Base-by-base conservation (phyloP, 2,797 vertebrate genomes). In the Crocodylus rhombifer region DNA sequence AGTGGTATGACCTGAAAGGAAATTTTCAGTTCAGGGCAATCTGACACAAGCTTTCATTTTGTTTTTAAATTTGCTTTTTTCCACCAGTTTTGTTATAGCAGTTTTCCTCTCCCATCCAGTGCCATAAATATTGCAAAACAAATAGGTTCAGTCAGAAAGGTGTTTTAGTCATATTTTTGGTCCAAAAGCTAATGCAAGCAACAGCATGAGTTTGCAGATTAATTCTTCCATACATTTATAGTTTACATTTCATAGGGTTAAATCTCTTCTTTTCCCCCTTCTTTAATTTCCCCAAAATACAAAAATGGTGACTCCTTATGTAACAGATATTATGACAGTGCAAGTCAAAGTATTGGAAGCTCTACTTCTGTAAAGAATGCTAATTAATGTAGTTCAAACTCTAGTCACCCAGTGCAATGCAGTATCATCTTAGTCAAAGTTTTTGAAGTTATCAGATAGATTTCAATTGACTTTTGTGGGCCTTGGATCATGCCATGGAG, bases 91-190 rank as follows among this genome's bases (percentile, higher is more conserved):
- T 80, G 51, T 64, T 55, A 89, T 79, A 90, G 51, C 57, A 51
- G 42, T 51, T 86, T 84, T 85, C 21, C 83, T 87, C 82, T 77
- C 33, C 84, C 21, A 51, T 86, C 55, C 78, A 69, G 65, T 79
- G 64, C 61, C 76, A 21, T 78, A 91, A 80, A 33, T 61, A 61
- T 18, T 61, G 76, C 16, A 61, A 20, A 36, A n/a, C 36, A 73
- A 90, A 90, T n/a, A 28, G 20, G 73, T 92, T 89, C 91, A 87
- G 84, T 88, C 81, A 90, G 78, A 91, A 93, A 88, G 26, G 65
- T 82, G 89, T 82, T 93, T 94, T 75, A 76, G 81, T 91, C 84
- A 91, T 61, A 88, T 14, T 65, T 28, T 57, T 64, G n/a, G 84
- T 74, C 58, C 84, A 71, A 84, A 91, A 89, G 26, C 56, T 88